These are phyloP conservation scores for Mormyrus proboscirostris DNA, from an alignment of 2,797 vertebrate genomes.

Conservation along the genomic window DNA sequence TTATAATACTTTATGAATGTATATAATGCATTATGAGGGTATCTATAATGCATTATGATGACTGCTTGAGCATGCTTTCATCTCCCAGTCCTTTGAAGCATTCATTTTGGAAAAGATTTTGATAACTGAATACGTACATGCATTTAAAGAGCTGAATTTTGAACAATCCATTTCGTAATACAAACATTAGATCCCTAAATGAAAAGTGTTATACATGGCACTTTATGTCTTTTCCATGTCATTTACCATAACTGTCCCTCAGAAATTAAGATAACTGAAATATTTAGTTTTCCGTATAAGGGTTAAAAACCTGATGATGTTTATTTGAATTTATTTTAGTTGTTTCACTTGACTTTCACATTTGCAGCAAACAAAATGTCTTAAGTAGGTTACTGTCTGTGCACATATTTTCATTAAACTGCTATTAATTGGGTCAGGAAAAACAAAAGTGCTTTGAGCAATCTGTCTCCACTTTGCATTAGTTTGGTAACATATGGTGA, in stretches of 20 bases:
- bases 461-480: slow-evolving; percentile 69
- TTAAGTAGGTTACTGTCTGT: slow-evolving; percentile 49
- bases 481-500: slow-evolving; percentile 76
- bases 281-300: not conserved
- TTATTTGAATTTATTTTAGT: not conserved
- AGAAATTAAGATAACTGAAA: not conserved
- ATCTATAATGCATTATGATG: not conserved
- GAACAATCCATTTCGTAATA: not conserved
- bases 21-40: not conserved
- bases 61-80: not conserved
- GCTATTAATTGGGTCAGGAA: slow-evolving; percentile 69
- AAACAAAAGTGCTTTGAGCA: slow-evolving; percentile 35
- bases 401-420: slow-evolving; percentile 64
- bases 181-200: not conserved
- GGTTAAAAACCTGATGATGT: slow-evolving; percentile 39
- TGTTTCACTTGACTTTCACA: not conserved
- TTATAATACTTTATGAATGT: not conserved
- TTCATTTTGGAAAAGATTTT: not conserved
- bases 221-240: not conserved
- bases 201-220: not conserved
- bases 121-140: slow-evolving; percentile 13
- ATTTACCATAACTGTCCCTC: not conserved
- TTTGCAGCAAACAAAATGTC: not conserved
- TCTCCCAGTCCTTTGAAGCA: not conserved
- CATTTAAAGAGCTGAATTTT: not conserved